Base-by-base conservation (phyloP, 2,888 invertebrate genomes). In the Scaeva pyrastri region DNA sequence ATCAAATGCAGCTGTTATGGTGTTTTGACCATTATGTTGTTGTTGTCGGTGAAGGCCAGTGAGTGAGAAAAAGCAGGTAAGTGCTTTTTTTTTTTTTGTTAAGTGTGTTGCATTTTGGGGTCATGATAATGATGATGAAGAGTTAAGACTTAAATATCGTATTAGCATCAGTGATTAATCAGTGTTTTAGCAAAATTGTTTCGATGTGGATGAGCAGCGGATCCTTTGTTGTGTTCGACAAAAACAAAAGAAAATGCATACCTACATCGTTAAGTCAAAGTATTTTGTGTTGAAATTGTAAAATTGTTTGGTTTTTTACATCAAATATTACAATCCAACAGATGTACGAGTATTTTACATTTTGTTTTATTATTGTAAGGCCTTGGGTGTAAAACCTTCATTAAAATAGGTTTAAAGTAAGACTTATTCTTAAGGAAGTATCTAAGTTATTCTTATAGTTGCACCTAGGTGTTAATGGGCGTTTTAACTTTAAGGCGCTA, bases 91-190 rank as follows among this genome's bases (percentile, higher is more conserved):
- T 14, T 43, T 62, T n/a, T 43, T 23, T 21, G 36, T 43, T 43
- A 26, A 26, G 8, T 31, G 16, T 58, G 7, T 55, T 55, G 23
- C 31, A 12, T 48, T 48, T 62, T 5, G 56, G 56, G 16, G 26
- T 5, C 45, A 48, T 66, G 66, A 76, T 60, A 68, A 76, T 80
- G 68, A 85, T 58, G 55, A 43, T 23, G 68, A 68, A 50, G 26
- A 52, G 45, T 68, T 52, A 45, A 50, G 66, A 73, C 76, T 73
- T 73, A 73, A 80, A 76, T 80, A 85, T 85, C 76, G 50, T 72
- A 85, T 85, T 85, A 85, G 81, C 73, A 68, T 73, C 85, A 73
- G 85, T 48, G 81, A 81, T 81, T 85, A 76, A 76, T 81, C 75
- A 56, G 58, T 66, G 75, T 56, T 31, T 31, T 55, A 43, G 68